A percentile compares a stretch with the other conserved stretches of the same genome.
Conservation (phyloP, 2,797 vertebrate genomes). For the Neomorphus geoffroyi region DNA sequence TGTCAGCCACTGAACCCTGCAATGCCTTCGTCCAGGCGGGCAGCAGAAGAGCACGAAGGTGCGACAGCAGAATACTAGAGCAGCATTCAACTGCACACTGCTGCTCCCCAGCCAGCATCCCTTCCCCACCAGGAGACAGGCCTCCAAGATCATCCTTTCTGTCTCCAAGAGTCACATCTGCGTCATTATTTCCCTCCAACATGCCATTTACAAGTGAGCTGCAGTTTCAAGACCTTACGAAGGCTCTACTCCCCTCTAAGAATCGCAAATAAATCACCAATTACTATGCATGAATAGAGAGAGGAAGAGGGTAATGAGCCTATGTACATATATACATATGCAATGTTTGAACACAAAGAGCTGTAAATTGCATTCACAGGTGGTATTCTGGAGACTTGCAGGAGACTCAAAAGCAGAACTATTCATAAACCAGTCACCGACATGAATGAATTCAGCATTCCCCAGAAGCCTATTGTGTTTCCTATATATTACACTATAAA, state of each 20-base stretch:
- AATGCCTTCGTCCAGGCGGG: accelerated
- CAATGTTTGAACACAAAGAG: slow-evolving; percentile 69
- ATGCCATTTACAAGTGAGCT: background rate
- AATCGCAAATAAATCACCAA: slow-evolving; percentile 50
- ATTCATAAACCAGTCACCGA: slow-evolving; percentile 64
- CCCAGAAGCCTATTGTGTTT: slow-evolving; percentile 64
- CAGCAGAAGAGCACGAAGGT: background rate
- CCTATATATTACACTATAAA: slow-evolving; percentile 67
- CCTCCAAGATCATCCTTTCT: background rate
- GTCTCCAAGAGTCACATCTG: background rate
- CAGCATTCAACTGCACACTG: accelerated
- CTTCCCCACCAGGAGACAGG: background rate
- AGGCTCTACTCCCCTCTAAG: slow-evolving; percentile 29
- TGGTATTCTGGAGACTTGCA: slow-evolving; percentile 55
- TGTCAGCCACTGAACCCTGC: background rate
- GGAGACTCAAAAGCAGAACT: slow-evolving; percentile 59
- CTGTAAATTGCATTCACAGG: slow-evolving; percentile 67
- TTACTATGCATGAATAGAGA: slow-evolving; percentile 59
- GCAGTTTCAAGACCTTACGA: background rate
- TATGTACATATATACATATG: slow-evolving; percentile 64
- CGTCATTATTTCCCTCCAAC: background rate
- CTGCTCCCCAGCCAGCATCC: background rate
- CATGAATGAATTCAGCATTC: slow-evolving; percentile 60
- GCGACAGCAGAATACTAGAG: background rate
- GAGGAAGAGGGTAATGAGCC: slow-evolving; percentile 58